phyloP scores from a whole-genome alignment of 2,888 invertebrate genomes.

The Hesperia comma region DNA sequence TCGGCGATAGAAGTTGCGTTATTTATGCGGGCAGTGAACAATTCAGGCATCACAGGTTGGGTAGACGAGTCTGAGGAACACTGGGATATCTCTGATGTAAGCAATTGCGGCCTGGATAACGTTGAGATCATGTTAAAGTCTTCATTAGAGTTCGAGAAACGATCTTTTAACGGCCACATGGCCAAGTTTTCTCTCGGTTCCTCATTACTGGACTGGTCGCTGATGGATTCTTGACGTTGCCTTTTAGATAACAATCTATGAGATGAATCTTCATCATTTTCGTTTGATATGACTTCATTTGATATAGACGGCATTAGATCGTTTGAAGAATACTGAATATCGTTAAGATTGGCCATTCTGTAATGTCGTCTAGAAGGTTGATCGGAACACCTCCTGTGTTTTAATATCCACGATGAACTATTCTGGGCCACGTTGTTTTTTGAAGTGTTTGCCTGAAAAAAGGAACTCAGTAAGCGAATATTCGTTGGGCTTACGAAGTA shows the following conservation, averaged over 20 bases:
- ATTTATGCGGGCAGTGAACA: slow-evolving; percentile 23
- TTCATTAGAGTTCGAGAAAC: slow-evolving; percentile 20
- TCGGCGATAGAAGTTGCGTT: slow-evolving; percentile 19
- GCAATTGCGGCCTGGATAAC: slow-evolving; percentile 18
- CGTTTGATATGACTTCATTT: slow-evolving; percentile 13
- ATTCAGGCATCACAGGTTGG: slow-evolving; percentile 17
- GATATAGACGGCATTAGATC: slow-evolving; percentile 9
- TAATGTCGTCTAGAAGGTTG: slow-evolving; percentile 26
- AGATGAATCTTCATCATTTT: neutral
- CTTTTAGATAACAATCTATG: slow-evolving; percentile 23
- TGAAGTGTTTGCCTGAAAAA: slow-evolving; percentile 22
- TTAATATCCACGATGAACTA: slow-evolving; percentile 21
- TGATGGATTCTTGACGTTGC: slow-evolving; percentile 9
- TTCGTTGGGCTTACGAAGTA: no score
- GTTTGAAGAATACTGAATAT: slow-evolving; percentile 25
- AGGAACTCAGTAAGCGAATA: neutral
- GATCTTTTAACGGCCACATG: slow-evolving; percentile 22
- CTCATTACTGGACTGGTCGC: slow-evolving; percentile 3
- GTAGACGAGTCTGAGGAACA: slow-evolving; percentile 16
- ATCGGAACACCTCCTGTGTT: slow-evolving; percentile 21
- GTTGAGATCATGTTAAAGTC: slow-evolving; percentile 24
- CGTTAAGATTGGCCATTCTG: slow-evolving; percentile 34
- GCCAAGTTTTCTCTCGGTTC: slow-evolving; percentile 15
- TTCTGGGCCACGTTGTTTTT: slow-evolving; percentile 17
- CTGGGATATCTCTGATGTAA: slow-evolving; percentile 18